A percentile compares a stretch with the other conserved stretches of the same genome.
Conservation (phyloP, 2,113 vertebrate species). For the Chloropsis hardwickii region DNA sequence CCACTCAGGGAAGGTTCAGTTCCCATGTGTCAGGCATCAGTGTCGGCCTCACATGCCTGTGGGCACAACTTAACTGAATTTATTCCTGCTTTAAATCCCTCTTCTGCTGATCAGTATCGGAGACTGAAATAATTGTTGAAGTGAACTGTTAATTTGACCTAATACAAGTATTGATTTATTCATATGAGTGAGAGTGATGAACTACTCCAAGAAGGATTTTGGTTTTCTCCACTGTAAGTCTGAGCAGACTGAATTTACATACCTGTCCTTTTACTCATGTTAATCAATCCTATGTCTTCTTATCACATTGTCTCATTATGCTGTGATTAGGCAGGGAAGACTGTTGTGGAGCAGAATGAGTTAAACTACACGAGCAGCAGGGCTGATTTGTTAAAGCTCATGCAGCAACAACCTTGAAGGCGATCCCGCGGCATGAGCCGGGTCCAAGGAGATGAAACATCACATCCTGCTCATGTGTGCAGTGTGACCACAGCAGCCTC, state of each 20-base stretch:
- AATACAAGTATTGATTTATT: not conserved
- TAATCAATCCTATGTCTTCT: not conserved
- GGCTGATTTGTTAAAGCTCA: not conserved
- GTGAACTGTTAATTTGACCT: not conserved
- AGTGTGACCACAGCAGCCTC: not conserved
- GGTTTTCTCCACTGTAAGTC: not conserved
- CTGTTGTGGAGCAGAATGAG: not conserved
- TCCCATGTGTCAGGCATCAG: not conserved
- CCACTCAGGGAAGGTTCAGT: not conserved
- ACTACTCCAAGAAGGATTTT: not conserved
- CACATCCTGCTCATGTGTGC: not conserved
- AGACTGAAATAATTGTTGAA: not conserved
- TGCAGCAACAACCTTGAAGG: not conserved
- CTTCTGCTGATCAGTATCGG: not conserved
- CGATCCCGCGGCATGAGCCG: rapidly evolving
- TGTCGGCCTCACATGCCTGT: rapidly evolving
- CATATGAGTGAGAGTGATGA: not conserved
- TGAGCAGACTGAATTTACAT: not conserved
- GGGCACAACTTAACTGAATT: not conserved
- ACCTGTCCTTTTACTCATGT: not conserved
- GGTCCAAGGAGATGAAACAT: rapidly evolving
- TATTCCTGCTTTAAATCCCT: not conserved
- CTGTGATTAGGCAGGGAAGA: not conserved
- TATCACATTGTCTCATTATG: not conserved
- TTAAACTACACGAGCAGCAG: not conserved